Percentiles rank a stretch among this genome's conserved stretches.
These are phyloP conservation scores for Drosophila austrosaltans DNA, from an alignment of 2,888 invertebrate genomes.

Conservation along the genomic window DNA sequence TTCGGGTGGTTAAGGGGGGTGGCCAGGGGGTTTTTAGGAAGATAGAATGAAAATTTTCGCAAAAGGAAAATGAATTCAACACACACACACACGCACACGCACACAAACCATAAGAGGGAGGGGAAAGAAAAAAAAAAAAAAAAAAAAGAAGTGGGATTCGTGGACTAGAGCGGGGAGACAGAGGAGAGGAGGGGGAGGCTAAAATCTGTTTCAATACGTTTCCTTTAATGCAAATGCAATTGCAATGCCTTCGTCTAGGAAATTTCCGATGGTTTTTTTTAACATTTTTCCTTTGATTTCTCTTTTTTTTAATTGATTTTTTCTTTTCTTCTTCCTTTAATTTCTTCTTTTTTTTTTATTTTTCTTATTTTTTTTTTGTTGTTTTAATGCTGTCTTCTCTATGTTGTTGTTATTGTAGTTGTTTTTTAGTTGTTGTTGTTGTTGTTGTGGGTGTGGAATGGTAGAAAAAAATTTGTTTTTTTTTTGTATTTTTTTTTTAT, in stretches of 20 bases:
- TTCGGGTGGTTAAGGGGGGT: too few species aligned
- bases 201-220: conserved; percentile 1
- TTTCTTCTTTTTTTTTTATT: conserved; percentile 1
- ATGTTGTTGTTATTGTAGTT: not conserved
- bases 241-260: conserved; percentile 46
- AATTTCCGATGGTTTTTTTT: conserved; percentile 40
- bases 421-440: too few species aligned
- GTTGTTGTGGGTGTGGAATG: not conserved
- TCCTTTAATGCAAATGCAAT: conserved; percentile 57
- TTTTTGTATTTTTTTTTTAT: conserved; percentile 20
- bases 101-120: too few species aligned
- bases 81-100: too few species aligned
- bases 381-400: conserved; percentile 16
- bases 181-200: not conserved
- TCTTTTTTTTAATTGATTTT: conserved; percentile 16
- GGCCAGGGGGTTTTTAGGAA: conserved; percentile 1
- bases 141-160: not conserved
- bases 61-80: too few species aligned
- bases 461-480: conserved; percentile 9
- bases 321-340: conserved; percentile 2
- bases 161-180: not conserved
- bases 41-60: too few species aligned
- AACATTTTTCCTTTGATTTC: conserved; percentile 38
- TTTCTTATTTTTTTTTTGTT: conserved; percentile 7
- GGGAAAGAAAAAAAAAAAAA: conserved; percentile 1